phyloP scores from a whole-genome alignment of 2,888 invertebrate genomes.

The Polydrusus pterygomalis region DNA sequence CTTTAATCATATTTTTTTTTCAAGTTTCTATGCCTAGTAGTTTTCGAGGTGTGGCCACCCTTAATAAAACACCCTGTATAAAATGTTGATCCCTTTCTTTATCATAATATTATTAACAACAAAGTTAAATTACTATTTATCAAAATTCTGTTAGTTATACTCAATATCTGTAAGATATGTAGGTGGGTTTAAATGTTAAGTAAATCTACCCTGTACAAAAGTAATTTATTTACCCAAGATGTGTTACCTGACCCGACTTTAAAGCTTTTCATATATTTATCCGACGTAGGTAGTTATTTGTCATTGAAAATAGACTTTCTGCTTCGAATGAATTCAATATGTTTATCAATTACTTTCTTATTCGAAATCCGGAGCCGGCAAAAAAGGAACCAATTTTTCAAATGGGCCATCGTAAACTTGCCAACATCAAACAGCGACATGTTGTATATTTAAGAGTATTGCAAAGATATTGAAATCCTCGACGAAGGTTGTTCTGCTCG shows the following conservation, averaged over 20 bases:
- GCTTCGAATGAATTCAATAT: conserved; percentile 41
- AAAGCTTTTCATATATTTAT: conserved; percentile 32
- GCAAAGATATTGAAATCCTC: conserved; percentile 53
- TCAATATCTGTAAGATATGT: no score
- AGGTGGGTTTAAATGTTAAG: no score
- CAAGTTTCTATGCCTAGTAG: no score
- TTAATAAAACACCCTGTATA: no score
- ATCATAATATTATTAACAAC: no score
- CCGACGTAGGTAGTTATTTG: conserved; percentile 28
- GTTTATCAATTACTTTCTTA: conserved; percentile 44
- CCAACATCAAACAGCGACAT: conserved; percentile 50
- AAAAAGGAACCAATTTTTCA: conserved; percentile 48
- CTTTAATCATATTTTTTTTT: no score
- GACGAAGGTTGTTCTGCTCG: conserved; percentile 38
- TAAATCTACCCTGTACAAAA: background rate
- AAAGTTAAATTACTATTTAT: no score
- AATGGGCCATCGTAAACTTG: conserved; percentile 38
- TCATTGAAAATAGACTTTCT: conserved; percentile 40
- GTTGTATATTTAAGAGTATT: conserved; percentile 46
- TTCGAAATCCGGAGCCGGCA: conserved; percentile 23
- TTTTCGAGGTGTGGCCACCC: no score
- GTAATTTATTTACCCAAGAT: conserved; percentile 17
- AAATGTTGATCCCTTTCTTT: no score
- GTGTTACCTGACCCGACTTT: conserved; percentile 30
- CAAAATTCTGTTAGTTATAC: no score